phyloP scores from a whole-genome alignment of 2,888 invertebrate species.

The Acleris literana region DNA sequence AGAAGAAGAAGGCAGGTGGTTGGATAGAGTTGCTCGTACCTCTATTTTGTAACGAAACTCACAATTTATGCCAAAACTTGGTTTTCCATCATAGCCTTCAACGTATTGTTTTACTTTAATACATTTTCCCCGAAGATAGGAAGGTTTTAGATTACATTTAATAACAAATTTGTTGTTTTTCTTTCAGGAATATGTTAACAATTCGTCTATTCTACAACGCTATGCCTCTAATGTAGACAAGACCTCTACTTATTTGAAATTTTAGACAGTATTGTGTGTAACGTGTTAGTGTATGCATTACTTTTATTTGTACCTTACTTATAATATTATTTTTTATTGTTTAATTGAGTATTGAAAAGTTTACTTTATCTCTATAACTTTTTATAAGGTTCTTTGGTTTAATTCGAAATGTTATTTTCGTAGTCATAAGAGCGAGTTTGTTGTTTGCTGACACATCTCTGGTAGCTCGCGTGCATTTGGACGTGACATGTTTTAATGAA shows the following conservation, averaged over 20 bases:
- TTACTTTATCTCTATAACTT: no score
- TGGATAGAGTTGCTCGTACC: slow-evolving; percentile 59
- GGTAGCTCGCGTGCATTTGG: background rate
- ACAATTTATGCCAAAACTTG: slow-evolving; percentile 66
- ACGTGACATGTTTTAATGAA: slow-evolving; percentile 14
- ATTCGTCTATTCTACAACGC: background rate
- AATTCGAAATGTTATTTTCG: no score
- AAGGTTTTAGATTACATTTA: no score
- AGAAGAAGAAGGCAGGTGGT: slow-evolving; percentile 68
- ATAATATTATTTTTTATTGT: no score
- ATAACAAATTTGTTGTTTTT: background rate
- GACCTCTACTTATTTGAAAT: no score
- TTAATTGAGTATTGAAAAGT: no score
- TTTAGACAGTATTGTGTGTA: no score
- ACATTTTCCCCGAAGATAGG: no score
- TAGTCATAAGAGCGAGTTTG: background rate
- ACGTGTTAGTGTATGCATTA: no score
- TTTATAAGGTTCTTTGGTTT: no score
- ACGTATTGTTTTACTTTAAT: background rate
- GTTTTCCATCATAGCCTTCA: slow-evolving; percentile 25
- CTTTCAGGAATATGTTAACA: background rate
- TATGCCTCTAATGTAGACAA: no score
- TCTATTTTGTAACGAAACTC: slow-evolving; percentile 56
- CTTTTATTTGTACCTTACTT: no score
- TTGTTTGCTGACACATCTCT: slow-evolving; percentile 6